Base-by-base conservation (phyloP, 2,888 invertebrate genomes). In the Icerya purchasi region DNA sequence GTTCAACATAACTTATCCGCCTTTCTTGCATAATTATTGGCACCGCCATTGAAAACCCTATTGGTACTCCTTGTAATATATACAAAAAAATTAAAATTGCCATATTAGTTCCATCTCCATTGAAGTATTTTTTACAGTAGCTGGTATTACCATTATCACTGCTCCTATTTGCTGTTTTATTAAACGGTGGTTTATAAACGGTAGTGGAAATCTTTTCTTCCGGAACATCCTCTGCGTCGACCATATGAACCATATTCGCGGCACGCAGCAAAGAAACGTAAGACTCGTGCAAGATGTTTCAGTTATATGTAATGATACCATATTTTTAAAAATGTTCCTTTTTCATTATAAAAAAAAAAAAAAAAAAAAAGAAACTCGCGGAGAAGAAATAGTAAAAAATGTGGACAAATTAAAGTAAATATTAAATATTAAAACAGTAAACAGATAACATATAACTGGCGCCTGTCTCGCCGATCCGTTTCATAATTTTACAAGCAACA, bases 21-120 rank as follows among this genome's bases (percentile, higher is more conserved):
- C 87, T 79, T 71, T 92, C 90, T 70, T 92, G 91, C 60, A 98
- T 75, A 58, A 98, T 78, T 86, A 97, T 90, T 0, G 98, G 97
- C 66, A 98, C 84, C 24, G 94, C 91, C 21, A 88, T 85, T 52
- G 89, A 89, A 24, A 98, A 74, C 1, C 98, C 98, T 2, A 99
- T 74, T 0, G 98, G 98, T 70, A 90, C 86, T 3, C 97, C 97
- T 78, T 93, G 91, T 22, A 97, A 76, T 52, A 97, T 79, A 70
- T 98, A 98, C 2, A 98, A 76, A 71, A 96, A 90, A 64, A 94
- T 78, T 55, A 98, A 76, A 61, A 97, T 78, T 18, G 83, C 79
- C 65, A 96, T 88, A 70, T 89, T 94, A 57, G 77, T 70, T 67
- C 80, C 78, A 72, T 90, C 89, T 18, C 87, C 87, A 20, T 36